These are phyloP conservation scores for Gymnoscopelus microlampas DNA, from an alignment of 2,797 vertebrate species.

Conservation along the genomic window DNA sequence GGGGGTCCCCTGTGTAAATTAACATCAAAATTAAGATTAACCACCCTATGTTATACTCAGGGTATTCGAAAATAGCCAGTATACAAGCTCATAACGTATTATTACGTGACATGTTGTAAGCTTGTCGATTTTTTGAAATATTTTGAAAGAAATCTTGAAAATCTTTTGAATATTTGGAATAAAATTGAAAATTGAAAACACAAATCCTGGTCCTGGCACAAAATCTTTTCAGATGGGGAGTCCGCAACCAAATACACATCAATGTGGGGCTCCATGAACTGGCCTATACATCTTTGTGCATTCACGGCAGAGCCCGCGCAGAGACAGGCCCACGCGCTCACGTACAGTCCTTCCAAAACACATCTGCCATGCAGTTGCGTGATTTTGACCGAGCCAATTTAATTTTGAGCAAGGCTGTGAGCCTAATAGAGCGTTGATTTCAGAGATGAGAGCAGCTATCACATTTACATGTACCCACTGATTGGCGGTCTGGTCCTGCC, in stretches of 20 bases:
- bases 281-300: not conserved
- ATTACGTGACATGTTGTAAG: no score
- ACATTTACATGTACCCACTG: constrained; percentile 38
- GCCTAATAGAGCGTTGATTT: constrained; percentile 19
- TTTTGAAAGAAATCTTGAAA: no score
- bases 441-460: constrained; percentile 19
- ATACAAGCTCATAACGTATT: no score
- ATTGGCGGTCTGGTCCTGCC: constrained; percentile 23
- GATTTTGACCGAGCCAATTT: constrained; percentile 19
- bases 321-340: not conserved
- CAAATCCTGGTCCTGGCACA: no score
- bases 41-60: no score
- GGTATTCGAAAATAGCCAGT: no score
- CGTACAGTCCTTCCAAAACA: constrained; percentile 23
- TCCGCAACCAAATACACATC: not conserved
- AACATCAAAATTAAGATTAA: no score
- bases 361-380: constrained; percentile 35
- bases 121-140: no score
- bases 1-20: no score
- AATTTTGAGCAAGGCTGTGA: constrained; percentile 28
- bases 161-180: no score
- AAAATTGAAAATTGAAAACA: no score
- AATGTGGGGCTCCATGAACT: not conserved
- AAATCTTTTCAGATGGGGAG: no score
- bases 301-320: not conserved